Evolutionary conservation across 2,888 invertebrate species (phyloP).

Genomic region (Axea sp.): DNA sequence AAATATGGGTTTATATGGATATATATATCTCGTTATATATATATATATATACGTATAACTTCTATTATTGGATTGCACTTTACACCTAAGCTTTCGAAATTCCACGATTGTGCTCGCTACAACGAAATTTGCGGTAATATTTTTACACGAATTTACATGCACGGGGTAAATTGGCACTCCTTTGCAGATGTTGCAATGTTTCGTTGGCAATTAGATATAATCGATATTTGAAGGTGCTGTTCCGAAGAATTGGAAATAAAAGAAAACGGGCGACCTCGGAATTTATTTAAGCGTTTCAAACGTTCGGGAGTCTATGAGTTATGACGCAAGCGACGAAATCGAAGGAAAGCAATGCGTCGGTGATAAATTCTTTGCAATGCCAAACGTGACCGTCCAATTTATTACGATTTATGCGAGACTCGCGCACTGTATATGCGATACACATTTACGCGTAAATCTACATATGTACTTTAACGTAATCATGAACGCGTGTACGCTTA

Average conservation of each 20-base stretch:
- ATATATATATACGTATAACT: conserved; percentile 41
- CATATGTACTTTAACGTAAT: no score
- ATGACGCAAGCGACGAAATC: conserved; percentile 58
- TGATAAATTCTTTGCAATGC: conserved; percentile 31
- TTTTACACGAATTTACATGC: not conserved
- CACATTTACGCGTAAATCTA: conserved; percentile 58
- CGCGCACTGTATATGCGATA: conserved; percentile 51
- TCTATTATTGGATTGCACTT: conserved; percentile 54
- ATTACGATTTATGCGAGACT: conserved; percentile 68
- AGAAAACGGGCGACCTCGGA: conserved; percentile 4
- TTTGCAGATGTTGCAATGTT: not conserved
- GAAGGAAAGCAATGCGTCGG: conserved; percentile 23
- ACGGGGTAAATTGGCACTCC: conserved; percentile 22
- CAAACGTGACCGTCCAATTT: conserved; percentile 68
- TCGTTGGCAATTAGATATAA: no score
- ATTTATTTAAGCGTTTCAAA: no score
- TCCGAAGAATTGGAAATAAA: not conserved
- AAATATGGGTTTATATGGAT: no score
- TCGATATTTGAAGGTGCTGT: no score
- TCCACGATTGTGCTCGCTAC: conserved; percentile 30
- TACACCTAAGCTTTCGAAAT: conserved; percentile 37
- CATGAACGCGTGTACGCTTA: no score
- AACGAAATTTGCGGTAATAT: conserved; percentile 1
- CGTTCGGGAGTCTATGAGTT: conserved; percentile 42
- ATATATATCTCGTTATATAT: conserved; percentile 2